These are phyloP conservation scores for Nymphalis polychloros DNA, from an alignment of 2,888 invertebrate genomes.

Conservation along the genomic window DNA sequence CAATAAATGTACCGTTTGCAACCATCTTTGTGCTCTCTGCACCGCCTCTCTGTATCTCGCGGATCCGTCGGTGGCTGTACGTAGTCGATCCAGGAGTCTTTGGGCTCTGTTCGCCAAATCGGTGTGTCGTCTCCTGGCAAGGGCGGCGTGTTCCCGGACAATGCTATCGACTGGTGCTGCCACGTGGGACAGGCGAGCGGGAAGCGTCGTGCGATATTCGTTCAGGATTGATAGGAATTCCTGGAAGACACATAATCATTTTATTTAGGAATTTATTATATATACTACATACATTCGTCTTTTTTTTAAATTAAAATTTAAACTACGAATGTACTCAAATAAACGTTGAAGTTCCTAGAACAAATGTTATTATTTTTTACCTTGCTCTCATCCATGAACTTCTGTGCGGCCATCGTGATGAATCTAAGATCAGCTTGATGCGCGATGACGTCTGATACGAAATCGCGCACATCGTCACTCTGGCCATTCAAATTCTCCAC, in stretches of 20 bases:
- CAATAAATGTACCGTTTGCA: slow-evolving; percentile 86
- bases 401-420: slow-evolving; percentile 97
- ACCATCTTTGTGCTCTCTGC: slow-evolving; percentile 90
- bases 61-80: slow-evolving; percentile 85
- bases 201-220: slow-evolving; percentile 92
- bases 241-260: slow-evolving; percentile 51
- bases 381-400: slow-evolving; percentile 97
- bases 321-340: no score
- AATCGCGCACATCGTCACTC: slow-evolving; percentile 91
- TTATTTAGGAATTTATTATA: background rate
- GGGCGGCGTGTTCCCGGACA: slow-evolving; percentile 89
- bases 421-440: slow-evolving; percentile 97
- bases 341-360: no score
- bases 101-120: slow-evolving; percentile 92
- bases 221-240: slow-evolving; percentile 92
- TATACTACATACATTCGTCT: no score
- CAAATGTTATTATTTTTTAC: slow-evolving; percentile 54
- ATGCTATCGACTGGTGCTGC: slow-evolving; percentile 86
- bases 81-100: slow-evolving; percentile 89
- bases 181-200: slow-evolving; percentile 90
- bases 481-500: slow-evolving; percentile 86
- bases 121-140: slow-evolving; percentile 89
- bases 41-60: slow-evolving; percentile 88
- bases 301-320: no score
- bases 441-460: slow-evolving; percentile 95